phyloP scores from a whole-genome alignment of 2,888 invertebrate species.

The Allacma fusca region DNA sequence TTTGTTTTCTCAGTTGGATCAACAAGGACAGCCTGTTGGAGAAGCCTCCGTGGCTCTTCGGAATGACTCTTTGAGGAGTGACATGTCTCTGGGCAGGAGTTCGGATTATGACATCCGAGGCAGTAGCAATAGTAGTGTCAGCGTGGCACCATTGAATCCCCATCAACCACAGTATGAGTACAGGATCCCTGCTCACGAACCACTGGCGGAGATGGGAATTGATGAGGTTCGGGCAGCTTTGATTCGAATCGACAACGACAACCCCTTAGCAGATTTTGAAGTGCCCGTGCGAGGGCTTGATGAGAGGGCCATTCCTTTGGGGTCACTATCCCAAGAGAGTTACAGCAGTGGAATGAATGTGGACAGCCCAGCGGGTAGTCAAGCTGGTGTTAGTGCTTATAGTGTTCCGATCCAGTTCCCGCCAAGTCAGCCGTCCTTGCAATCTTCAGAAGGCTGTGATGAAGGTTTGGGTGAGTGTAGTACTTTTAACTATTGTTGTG shows the following conservation, averaged over 20 bases:
- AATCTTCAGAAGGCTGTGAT: neutral
- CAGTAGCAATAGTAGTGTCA: neutral
- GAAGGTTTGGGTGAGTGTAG: neutral
- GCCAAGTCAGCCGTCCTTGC: neutral
- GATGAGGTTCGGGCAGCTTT: neutral
- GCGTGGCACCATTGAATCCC: neutral
- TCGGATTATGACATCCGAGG: neutral
- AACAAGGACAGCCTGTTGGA: neutral
- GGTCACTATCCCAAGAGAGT: conserved; percentile 17
- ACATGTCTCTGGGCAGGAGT: neutral
- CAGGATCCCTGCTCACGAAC: neutral
- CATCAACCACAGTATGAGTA: neutral
- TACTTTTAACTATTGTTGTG: neutral
- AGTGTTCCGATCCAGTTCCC: conserved; percentile 31
- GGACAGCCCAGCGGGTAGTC: conserved; percentile 37
- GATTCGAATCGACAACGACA: neutral
- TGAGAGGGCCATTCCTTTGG: neutral
- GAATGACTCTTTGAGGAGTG: neutral
- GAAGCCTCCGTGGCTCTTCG: neutral
- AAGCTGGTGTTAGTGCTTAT: neutral
- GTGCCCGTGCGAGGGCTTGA: neutral
- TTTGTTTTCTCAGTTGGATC: conserved; percentile 2
- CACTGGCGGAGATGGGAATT: neutral
- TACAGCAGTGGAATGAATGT: conserved; percentile 27
- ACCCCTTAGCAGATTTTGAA: neutral